Conservation (phyloP, 2,113 vertebrate species). For the Halichoeres trimaculatus region DNA sequence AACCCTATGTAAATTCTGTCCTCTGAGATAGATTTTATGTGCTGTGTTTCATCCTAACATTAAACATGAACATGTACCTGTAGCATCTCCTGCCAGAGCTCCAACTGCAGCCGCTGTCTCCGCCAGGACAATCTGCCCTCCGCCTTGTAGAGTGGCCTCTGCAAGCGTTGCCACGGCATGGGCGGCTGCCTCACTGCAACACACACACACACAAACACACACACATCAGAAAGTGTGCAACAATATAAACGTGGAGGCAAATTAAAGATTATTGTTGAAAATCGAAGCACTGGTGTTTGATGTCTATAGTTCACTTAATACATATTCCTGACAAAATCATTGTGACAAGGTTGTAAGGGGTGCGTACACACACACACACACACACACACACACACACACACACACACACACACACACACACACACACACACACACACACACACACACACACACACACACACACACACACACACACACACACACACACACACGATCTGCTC, state of each 20-base stretch:
- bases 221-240: not conserved
- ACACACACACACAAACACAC: conserved; percentile 55
- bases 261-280: no score
- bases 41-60: not conserved
- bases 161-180: conserved; percentile 97
- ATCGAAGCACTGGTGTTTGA: no score
- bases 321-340: not conserved
- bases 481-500: conserved; percentile 17
- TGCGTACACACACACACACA: conserved; percentile 11
- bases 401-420: conserved; percentile 15
- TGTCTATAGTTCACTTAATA: not conserved
- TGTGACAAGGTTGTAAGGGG: not conserved
- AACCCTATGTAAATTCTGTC: not conserved
- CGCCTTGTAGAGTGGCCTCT: conserved; percentile 97
- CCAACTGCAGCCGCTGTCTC: conserved; percentile 98
- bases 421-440: conserved; percentile 14
- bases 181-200: conserved; percentile 93
- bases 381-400: conserved; percentile 16
- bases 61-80: conserved; percentile 61
- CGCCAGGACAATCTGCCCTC: conserved; percentile 96
- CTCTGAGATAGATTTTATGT: not conserved
- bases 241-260: not conserved
- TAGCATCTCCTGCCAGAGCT: conserved; percentile 91
- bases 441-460: conserved; percentile 12
- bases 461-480: conserved; percentile 12